Percentiles rank a stretch among this genome's conserved stretches.
Conservation (phyloP, 2,797 vertebrate genomes). For the Alauda arvensis region DNA sequence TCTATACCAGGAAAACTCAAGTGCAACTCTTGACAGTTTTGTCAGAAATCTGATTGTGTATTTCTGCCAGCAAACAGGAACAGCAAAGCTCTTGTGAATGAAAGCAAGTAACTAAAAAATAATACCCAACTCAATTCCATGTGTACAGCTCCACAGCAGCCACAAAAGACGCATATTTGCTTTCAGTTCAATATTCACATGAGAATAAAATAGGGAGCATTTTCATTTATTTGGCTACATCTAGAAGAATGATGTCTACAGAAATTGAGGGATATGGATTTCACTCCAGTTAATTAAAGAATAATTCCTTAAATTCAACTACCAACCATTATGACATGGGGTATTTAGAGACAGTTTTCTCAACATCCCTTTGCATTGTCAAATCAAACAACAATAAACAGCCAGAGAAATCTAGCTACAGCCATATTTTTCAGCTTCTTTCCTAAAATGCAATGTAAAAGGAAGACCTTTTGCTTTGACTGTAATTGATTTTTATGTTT, state of each 20-base stretch:
- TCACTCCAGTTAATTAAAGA: neutral
- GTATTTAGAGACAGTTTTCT: neutral
- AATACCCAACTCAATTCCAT: neutral
- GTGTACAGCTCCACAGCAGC: neutral
- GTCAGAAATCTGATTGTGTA: neutral
- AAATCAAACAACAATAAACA: neutral
- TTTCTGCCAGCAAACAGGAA: neutral
- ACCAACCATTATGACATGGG: neutral
- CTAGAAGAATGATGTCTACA: neutral
- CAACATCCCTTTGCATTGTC: neutral
- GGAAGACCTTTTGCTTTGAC: neutral
- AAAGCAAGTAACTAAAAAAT: neutral
- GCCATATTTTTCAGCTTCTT: neutral
- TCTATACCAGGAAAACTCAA: neutral
- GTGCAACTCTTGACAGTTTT: neutral
- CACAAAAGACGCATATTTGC: neutral
- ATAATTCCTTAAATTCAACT: neutral
- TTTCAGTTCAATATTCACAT: neutral
- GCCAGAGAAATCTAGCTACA: neutral
- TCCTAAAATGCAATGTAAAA: neutral
- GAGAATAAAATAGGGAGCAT: neutral
- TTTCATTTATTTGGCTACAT: neutral
- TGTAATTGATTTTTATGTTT: neutral
- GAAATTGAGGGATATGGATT: neutral
- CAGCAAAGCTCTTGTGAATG: neutral